Evolutionary conservation across 1,140 invertebrate genomes (phyloP).

Genomic region (Drosophila tristis): DNA sequence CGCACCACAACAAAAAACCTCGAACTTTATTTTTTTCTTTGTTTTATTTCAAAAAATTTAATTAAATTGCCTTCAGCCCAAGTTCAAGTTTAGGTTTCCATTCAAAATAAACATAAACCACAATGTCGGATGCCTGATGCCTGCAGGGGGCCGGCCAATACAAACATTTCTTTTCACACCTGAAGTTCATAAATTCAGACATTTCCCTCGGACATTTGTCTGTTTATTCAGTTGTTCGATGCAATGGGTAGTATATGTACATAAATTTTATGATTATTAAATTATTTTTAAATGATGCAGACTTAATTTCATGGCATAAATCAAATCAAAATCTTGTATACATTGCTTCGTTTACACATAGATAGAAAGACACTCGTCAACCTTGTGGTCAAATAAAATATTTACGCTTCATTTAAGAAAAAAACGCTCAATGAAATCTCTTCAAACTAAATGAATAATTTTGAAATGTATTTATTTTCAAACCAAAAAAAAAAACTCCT

Average conservation of each 20-base stretch:
- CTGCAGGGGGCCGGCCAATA: constrained; percentile 6
- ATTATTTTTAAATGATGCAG: too few relatives aligned
- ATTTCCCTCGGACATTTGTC: constrained; percentile 1
- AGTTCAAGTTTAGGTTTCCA: constrained; percentile 72
- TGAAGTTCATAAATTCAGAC: constrained; percentile 58
- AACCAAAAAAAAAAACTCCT: constrained; percentile 4
- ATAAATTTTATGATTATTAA: too few relatives aligned
- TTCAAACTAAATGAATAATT: constrained; percentile 37
- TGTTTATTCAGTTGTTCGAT: constrained; percentile 26
- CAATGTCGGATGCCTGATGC: constrained; percentile 1
- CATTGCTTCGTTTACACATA: not conserved
- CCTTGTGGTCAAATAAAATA: constrained; percentile 15
- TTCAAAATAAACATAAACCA: constrained; percentile 58
- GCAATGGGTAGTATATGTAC: too few relatives aligned
- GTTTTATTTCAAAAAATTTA: constrained; percentile 37
- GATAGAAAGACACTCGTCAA: not conserved
- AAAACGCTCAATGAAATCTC: constrained; percentile 26
- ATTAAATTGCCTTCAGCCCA: constrained; percentile 63
- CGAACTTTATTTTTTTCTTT: constrained; percentile 42
- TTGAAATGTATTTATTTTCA: constrained; percentile 44
- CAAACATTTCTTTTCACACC: constrained; percentile 53
- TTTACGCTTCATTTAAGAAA: constrained; percentile 33
- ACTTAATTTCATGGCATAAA: constrained; percentile 25
- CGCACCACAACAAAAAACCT: constrained; percentile 8
- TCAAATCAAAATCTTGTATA: constrained; percentile 3